These are phyloP conservation scores for Stomatorhinus ivindoensis DNA, from an alignment of 2,113 vertebrate genomes.

Conservation along the genomic window DNA sequence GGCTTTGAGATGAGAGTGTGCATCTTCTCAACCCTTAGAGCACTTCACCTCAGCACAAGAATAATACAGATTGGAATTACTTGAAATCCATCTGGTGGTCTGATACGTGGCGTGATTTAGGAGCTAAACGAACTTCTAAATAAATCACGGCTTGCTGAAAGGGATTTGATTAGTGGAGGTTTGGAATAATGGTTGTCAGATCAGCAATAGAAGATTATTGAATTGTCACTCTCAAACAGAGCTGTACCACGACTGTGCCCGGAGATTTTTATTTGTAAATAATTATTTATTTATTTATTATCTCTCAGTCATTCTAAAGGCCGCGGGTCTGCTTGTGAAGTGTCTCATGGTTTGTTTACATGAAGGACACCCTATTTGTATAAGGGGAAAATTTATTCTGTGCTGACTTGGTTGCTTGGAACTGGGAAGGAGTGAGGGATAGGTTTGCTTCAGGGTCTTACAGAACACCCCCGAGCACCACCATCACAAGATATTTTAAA, in stretches of 20 bases:
- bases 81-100: background rate
- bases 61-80: background rate
- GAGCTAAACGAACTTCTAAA: conserved; percentile 7
- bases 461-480: background rate
- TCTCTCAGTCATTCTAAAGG: background rate
- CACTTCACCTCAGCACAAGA: background rate
- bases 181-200: conserved; percentile 11
- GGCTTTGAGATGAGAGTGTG: background rate
- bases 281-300: background rate
- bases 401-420: background rate
- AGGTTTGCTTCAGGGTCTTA: conserved; percentile 16
- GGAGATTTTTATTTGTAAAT: background rate
- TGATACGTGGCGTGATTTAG: background rate
- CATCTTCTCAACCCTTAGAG: background rate
- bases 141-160: conserved; percentile 3
- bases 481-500: background rate
- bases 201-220: background rate
- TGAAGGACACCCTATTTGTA: background rate
- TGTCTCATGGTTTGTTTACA: background rate
- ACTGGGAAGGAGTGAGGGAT: conserved; percentile 36
- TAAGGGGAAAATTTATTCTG: too few species aligned
- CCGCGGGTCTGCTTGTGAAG: background rate
- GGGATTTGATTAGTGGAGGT: background rate
- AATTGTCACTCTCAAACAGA: background rate
- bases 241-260: background rate